A percentile compares a stretch with the other conserved stretches of the same genome.
Evolutionary conservation across 2,888 invertebrate genomes (phyloP).

Genomic region (Tetragnatha montana): DNA sequence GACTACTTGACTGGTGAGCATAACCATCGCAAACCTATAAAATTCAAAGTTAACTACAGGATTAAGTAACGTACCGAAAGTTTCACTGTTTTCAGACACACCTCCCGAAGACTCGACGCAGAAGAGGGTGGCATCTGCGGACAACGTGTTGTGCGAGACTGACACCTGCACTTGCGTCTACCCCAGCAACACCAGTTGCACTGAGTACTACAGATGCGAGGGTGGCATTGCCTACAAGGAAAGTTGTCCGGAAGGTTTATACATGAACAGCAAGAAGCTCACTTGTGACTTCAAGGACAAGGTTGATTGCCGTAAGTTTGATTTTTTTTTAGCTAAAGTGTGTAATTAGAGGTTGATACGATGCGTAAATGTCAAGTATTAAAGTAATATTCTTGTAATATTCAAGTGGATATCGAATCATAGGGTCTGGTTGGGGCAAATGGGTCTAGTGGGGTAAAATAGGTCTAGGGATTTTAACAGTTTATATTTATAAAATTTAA

Average conservation of each 20-base stretch:
- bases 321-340: no score
- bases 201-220: slow-evolving; percentile 48
- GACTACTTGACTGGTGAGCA: not conserved
- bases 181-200: slow-evolving; percentile 25
- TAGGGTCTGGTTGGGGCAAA: no score
- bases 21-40: not conserved
- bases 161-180: slow-evolving; percentile 43
- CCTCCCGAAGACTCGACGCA: not conserved
- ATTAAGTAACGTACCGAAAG: not conserved
- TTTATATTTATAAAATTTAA: no score
- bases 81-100: not conserved
- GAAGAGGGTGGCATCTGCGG: not conserved
- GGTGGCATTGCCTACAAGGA: slow-evolving; percentile 45
- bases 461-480: no score
- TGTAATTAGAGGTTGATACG: not conserved
- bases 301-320: slow-evolving; percentile 50
- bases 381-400: no score
- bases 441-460: no score
- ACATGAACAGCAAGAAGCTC: slow-evolving; percentile 29
- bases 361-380: not conserved
- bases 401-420: no score
- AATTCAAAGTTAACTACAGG: not conserved
- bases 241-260: slow-evolving; percentile 30
- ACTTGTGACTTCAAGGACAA: slow-evolving; percentile 55
- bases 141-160: slow-evolving; percentile 13